phyloP scores from a whole-genome alignment of 2,113 vertebrate species.

The Strigops habroptila region DNA sequence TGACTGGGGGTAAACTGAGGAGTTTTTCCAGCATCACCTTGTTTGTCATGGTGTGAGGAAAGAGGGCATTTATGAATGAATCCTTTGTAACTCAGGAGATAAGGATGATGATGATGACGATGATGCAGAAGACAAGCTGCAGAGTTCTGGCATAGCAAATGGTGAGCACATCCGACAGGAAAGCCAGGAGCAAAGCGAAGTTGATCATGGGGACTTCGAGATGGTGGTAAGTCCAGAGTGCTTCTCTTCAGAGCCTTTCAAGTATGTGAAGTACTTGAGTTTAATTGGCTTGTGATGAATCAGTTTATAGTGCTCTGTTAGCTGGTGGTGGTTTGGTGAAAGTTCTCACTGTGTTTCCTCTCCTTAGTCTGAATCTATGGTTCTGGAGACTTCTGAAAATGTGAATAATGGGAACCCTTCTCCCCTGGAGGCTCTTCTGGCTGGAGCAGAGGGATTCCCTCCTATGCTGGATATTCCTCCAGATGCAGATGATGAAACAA shows the following conservation, averaged over 20 bases:
- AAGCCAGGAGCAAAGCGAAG: slow-evolving; percentile 94
- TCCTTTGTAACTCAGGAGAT: slow-evolving; percentile 81
- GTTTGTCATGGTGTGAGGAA: neutral
- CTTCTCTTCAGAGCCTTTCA: neutral
- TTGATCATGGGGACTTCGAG: slow-evolving; percentile 97
- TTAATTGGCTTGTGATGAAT: neutral
- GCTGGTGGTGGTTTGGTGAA: neutral
- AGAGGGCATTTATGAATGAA: neutral
- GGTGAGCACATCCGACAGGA: slow-evolving; percentile 88
- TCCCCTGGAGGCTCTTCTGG: slow-evolving; percentile 93
- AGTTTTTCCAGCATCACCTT: neutral
- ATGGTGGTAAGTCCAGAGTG: slow-evolving; percentile 89
- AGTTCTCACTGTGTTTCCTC: slow-evolving; percentile 7
- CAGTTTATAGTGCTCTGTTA: neutral
- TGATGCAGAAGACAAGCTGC: slow-evolving; percentile 95
- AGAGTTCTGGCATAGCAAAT: slow-evolving; percentile 85
- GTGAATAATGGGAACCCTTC: slow-evolving; percentile 97
- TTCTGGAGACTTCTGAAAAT: slow-evolving; percentile 93
- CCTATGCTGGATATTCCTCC: slow-evolving; percentile 98
- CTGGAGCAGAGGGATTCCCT: slow-evolving; percentile 95
- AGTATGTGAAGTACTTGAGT: neutral
- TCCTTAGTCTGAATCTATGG: slow-evolving; percentile 94
- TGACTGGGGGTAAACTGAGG: neutral
- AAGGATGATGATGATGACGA: slow-evolving; percentile 97
- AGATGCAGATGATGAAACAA: slow-evolving; percentile 97